phyloP scores from a whole-genome alignment of 2,797 vertebrate genomes.

The Gobionotothen gibberifrons region DNA sequence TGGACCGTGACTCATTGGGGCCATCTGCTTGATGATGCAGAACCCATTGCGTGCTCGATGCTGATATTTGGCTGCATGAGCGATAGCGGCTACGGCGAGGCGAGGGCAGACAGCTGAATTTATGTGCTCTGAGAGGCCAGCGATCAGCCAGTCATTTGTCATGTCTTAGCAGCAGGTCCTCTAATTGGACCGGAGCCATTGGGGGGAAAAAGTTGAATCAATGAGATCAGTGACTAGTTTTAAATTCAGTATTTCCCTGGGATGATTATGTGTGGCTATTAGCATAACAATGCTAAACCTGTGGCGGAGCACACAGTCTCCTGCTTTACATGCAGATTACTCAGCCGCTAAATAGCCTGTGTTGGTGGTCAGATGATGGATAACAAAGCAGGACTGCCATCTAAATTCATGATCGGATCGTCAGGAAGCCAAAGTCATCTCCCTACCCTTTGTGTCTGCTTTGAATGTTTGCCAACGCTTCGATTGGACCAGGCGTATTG shows the following conservation, averaged over 20 bases:
- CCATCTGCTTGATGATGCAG: slow-evolving; percentile 56
- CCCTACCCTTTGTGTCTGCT: not conserved
- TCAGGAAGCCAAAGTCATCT: slow-evolving; percentile 3
- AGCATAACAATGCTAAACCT: slow-evolving; percentile 39
- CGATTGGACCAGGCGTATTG: slow-evolving; percentile 50
- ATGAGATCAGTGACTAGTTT: slow-evolving; percentile 50
- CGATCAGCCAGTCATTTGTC: slow-evolving; percentile 64
- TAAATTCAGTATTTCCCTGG: slow-evolving; percentile 21
- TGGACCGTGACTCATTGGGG: slow-evolving; percentile 27
- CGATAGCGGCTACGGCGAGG: slow-evolving; percentile 17
- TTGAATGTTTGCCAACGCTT: slow-evolving; percentile 41
- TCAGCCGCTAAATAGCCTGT: slow-evolving; percentile 5
- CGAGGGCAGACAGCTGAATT: slow-evolving; percentile 60
- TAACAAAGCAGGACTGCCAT: not conserved
- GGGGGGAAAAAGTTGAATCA: slow-evolving; percentile 39
- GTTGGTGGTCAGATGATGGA: slow-evolving; percentile 44
- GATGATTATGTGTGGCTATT: slow-evolving; percentile 31
- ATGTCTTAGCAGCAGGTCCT: slow-evolving; percentile 54
- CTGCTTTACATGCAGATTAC: slow-evolving; percentile 34
- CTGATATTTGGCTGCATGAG: slow-evolving; percentile 54
- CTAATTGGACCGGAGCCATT: slow-evolving; percentile 53
- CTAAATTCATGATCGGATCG: slow-evolving; percentile 5
- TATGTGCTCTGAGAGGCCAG: slow-evolving; percentile 50
- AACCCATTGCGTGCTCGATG: slow-evolving; percentile 44
- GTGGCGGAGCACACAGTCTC: slow-evolving; percentile 14